Evolutionary conservation across 2,888 invertebrate genomes (phyloP).

Genomic region (Dynastes maya): DNA sequence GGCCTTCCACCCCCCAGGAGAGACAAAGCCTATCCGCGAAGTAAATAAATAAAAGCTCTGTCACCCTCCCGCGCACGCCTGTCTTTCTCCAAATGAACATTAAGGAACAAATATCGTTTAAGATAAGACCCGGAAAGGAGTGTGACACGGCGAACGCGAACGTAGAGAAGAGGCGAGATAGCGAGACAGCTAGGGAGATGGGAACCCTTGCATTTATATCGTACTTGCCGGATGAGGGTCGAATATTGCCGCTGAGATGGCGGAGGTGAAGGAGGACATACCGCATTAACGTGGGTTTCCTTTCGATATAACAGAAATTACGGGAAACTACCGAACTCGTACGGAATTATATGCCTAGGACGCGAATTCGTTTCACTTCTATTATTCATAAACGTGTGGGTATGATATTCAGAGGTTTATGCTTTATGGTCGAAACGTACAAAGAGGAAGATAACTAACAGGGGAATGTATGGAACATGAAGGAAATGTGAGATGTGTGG

Average conservation of each 20-base stretch:
- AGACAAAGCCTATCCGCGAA: conserved; percentile 48
- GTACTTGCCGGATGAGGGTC: conserved; percentile 1
- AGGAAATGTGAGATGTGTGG: background rate
- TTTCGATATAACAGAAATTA: conserved; percentile 30
- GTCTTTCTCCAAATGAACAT: conserved; percentile 54
- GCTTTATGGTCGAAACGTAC: background rate
- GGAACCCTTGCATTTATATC: conserved; percentile 2
- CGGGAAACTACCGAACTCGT: conserved; percentile 23
- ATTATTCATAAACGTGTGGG: conserved; percentile 28
- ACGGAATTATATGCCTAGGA: conserved; percentile 21
- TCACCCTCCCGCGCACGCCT: conserved; percentile 24
- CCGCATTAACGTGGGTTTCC: conserved; percentile 25
- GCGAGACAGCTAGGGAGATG: background rate
- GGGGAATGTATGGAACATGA: background rate
- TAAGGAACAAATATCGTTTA: conserved; percentile 57
- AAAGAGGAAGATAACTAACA: conserved; percentile 2
- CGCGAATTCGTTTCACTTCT: conserved; percentile 2
- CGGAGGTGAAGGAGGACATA: conserved; percentile 32
- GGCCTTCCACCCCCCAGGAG: conserved; percentile 33
- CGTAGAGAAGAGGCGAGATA: conserved; percentile 23
- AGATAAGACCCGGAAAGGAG: conserved; percentile 53
- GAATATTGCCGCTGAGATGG: conserved; percentile 30
- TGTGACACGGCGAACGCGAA: conserved; percentile 40
- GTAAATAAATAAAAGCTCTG: conserved; percentile 46
- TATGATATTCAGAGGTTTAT: conserved; percentile 10